A percentile compares a stretch with the other conserved stretches of the same genome.
These are phyloP conservation scores for Ganaspis sp. DNA, from an alignment of 1,140 invertebrate species.

Conservation along the genomic window DNA sequence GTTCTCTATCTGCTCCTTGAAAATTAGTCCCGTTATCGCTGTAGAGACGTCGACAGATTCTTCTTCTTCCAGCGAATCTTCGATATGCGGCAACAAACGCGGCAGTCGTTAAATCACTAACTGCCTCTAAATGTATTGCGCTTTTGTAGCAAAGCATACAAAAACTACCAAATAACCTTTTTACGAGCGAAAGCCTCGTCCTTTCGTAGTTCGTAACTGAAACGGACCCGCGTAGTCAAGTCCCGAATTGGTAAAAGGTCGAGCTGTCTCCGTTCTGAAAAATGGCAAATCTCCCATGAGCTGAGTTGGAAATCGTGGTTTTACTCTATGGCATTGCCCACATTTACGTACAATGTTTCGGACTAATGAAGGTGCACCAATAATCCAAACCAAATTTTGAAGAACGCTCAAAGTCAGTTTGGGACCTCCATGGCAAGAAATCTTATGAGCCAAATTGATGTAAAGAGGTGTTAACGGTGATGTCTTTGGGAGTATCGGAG, in stretches of 20 bases:
- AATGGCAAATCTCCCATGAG: constrained; percentile 34
- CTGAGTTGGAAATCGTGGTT: neutral
- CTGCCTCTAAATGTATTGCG: neutral
- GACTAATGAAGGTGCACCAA: neutral
- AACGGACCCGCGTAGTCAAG: constrained; percentile 29
- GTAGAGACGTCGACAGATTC: neutral
- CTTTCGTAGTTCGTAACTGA: neutral
- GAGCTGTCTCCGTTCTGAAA: constrained; percentile 36
- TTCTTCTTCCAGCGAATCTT: neutral
- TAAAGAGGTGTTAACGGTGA: neutral
- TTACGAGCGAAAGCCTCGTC: neutral
- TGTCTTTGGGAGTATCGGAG: neutral
- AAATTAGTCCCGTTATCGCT: neutral
- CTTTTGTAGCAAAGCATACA: neutral
- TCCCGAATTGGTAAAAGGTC: constrained; percentile 47
- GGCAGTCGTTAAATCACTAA: neutral
- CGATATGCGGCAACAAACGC: neutral
- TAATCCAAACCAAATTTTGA: constrained; percentile 20
- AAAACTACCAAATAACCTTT: constrained; percentile 26
- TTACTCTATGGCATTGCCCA: neutral
- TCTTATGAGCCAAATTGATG: neutral
- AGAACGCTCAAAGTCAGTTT: neutral
- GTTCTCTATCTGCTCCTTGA: neutral
- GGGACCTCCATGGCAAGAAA: constrained; percentile 12
- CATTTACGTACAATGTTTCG: neutral